These are phyloP conservation scores for Drosophila oshimai DNA, from an alignment of 1,140 invertebrate genomes.

Conservation along the genomic window DNA sequence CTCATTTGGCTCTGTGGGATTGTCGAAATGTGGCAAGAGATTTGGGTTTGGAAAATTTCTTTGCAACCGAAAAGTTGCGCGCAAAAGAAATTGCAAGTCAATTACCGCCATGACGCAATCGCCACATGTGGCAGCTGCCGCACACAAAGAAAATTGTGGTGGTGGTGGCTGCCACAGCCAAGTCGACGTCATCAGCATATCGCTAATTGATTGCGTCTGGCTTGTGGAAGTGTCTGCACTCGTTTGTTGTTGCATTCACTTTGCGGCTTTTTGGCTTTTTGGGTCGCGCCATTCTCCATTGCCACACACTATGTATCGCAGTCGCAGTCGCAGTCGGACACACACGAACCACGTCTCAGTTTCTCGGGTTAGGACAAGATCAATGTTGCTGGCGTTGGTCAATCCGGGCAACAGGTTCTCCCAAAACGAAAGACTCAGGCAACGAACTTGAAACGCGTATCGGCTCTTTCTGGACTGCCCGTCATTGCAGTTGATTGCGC, in stretches of 20 bases:
- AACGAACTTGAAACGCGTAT: conserved; percentile 67
- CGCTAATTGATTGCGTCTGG: conserved; percentile 75
- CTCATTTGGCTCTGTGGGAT: conserved; percentile 35
- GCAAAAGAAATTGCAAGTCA: conserved; percentile 79
- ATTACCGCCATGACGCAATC: conserved; percentile 75
- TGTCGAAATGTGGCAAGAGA: conserved; percentile 64
- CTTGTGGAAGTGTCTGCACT: conserved; percentile 17
- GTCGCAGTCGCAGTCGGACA: not conserved
- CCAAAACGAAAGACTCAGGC: conserved; percentile 68
- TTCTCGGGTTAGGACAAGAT: conserved; percentile 65
- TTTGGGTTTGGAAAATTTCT: conserved; percentile 62
- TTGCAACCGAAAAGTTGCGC: conserved; percentile 67
- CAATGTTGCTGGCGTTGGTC: conserved; percentile 65
- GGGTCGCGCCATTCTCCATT: conserved; percentile 70
- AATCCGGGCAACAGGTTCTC: conserved; percentile 64
- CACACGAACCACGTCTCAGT: conserved; percentile 3
- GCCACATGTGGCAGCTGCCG: conserved; percentile 66
- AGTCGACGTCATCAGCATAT: conserved; percentile 55
- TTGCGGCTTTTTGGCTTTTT: conserved; percentile 54
- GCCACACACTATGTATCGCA: conserved; percentile 31
- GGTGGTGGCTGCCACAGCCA: not conserved
- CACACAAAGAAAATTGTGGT: conserved; percentile 1
- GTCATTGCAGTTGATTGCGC: conserved; percentile 57
- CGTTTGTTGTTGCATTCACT: conserved; percentile 67
- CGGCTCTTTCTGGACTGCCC: conserved; percentile 22